Conservation (phyloP, 2,797 vertebrate species). For the Pseudopleuronectes americanus region DNA sequence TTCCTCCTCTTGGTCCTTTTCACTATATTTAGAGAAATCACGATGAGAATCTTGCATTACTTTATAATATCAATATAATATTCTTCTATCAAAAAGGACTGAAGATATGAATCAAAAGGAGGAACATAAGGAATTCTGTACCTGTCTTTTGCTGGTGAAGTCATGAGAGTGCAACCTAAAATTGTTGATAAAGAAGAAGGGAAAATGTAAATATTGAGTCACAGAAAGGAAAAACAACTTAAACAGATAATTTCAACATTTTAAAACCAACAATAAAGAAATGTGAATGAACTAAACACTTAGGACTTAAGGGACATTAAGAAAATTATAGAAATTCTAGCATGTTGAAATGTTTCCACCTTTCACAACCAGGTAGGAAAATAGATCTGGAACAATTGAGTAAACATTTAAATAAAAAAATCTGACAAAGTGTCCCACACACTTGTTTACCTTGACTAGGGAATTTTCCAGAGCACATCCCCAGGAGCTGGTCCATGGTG, state of each 20-base stretch:
- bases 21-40: slow-evolving; percentile 54
- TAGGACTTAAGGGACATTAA: too few relatives aligned
- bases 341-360: background rate
- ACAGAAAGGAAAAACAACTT: background rate
- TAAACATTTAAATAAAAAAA: too few relatives aligned
- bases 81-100: background rate
- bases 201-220: background rate
- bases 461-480: slow-evolving; percentile 90
- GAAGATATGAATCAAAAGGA: background rate
- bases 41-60: background rate
- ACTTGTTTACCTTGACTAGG: slow-evolving; percentile 76
- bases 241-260: background rate
- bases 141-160: slow-evolving; percentile 61
- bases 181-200: slow-evolving; percentile 18
- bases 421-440: background rate
- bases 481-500: slow-evolving; percentile 87
- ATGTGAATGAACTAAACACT: background rate
- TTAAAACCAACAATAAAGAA: background rate
- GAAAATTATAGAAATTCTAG: background rate
- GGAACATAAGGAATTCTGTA: slow-evolving; percentile 45
- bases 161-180: slow-evolving; percentile 49
- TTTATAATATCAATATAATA: background rate
- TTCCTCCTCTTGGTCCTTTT: slow-evolving; percentile 75
- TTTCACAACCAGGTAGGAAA: too few relatives aligned
- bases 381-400: background rate